Percentiles rank a stretch among this genome's conserved stretches.
Evolutionary conservation across 2,888 invertebrate species (phyloP).

Genomic region (Limnephilus marmoratus): DNA sequence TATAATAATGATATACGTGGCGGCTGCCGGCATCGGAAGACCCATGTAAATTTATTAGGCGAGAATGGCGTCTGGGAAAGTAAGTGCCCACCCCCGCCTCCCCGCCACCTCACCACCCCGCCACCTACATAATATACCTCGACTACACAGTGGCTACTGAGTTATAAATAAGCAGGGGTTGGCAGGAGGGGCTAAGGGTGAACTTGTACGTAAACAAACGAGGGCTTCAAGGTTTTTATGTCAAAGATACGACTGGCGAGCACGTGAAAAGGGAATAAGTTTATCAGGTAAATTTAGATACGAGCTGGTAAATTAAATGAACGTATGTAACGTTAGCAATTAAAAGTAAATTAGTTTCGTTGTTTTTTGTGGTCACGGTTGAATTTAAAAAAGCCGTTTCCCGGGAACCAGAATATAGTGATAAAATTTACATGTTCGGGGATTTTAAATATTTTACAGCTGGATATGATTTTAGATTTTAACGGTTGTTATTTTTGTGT

Average conservation of each 20-base stretch:
- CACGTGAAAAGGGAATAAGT: not conserved
- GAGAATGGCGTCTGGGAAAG: conserved; percentile 44
- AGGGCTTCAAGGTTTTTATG: not conserved
- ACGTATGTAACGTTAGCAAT: not conserved
- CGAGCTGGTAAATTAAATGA: not conserved
- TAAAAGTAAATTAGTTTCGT: not conserved
- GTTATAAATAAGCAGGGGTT: conserved; percentile 49
- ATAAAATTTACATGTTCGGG: not conserved
- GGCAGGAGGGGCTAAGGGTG: not conserved
- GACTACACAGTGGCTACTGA: conserved; percentile 15
- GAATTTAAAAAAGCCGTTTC: not conserved
- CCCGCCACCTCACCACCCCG: not conserved
- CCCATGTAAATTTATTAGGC: conserved; percentile 61
- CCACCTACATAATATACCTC: not conserved
- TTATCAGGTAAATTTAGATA: not conserved
- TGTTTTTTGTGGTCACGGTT: not conserved
- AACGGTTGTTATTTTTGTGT: too few relatives aligned
- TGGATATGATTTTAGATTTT: too few relatives aligned
- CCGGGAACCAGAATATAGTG: not conserved
- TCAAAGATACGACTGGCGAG: not conserved
- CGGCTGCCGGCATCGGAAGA: conserved; percentile 48
- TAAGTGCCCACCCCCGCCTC: not conserved
- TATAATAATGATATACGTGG: conserved; percentile 38
- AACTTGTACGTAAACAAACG: not conserved
- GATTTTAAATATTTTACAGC: too few relatives aligned